These are phyloP conservation scores for Drosophila orena DNA, from an alignment of 1,140 invertebrate genomes.

Conservation along the genomic window DNA sequence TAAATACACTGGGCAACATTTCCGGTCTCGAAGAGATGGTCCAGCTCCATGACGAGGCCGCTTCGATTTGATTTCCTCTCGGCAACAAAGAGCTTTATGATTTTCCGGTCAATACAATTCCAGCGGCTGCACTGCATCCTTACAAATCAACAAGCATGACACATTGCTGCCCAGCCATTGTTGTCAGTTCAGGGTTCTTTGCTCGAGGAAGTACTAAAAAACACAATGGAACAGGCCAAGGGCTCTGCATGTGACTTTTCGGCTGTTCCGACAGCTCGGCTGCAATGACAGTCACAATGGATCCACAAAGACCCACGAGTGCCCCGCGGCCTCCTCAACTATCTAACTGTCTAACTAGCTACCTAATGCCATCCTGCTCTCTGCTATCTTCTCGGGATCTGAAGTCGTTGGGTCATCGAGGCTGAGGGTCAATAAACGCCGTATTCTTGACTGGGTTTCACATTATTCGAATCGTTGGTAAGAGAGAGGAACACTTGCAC, in stretches of 20 bases:
- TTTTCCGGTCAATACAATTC: conserved; percentile 81
- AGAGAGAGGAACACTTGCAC: too few relatives aligned
- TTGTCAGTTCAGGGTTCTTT: conserved; percentile 12
- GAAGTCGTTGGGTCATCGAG: conserved; percentile 28
- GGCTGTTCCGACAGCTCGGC: background rate
- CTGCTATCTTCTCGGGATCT: background rate
- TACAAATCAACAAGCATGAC: conserved; percentile 82
- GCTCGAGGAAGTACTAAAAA: conserved; percentile 64
- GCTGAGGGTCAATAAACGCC: conserved; percentile 36
- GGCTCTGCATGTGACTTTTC: background rate
- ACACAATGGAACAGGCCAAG: conserved; percentile 20
- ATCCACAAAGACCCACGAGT: conserved; percentile 31
- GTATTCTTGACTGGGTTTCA: conserved; percentile 1
- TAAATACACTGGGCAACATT: conserved; percentile 69
- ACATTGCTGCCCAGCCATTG: conserved; percentile 55
- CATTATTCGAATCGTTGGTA: background rate
- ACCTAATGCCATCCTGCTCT: conserved; percentile 3
- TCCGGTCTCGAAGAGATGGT: conserved; percentile 55
- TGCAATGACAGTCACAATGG: conserved; percentile 58
- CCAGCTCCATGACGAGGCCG: conserved; percentile 56
- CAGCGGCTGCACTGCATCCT: conserved; percentile 65
- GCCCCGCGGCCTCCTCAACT: conserved; percentile 16
- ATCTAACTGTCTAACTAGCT: background rate
- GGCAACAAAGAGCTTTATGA: conserved; percentile 77
- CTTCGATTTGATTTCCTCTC: conserved; percentile 65